A percentile compares a stretch with the other conserved stretches of the same genome.
Conservation (phyloP, 30 jellyfish, hydroid and myxozoan species). For the Aurelia coerulea region DNA sequence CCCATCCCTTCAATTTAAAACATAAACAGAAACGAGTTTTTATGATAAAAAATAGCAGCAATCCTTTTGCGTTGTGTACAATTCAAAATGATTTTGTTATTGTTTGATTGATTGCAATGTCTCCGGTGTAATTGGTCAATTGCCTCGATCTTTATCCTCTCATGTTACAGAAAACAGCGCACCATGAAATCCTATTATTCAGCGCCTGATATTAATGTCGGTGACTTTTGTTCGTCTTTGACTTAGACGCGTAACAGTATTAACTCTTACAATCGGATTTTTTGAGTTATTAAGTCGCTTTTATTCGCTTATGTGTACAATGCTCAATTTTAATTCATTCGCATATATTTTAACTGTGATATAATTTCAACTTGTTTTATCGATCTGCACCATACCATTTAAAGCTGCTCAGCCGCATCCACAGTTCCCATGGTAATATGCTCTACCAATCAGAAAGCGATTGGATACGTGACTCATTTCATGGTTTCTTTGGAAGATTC, state of each 20-base stretch:
- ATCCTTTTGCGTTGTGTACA: neutral
- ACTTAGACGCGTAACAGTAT: conserved; percentile 58
- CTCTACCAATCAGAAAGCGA: neutral
- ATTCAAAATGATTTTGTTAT: conserved; percentile 5
- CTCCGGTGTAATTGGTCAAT: conserved; percentile 44
- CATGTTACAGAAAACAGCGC: conserved; percentile 36
- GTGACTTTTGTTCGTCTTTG: conserved; percentile 28
- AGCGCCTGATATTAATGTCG: conserved; percentile 28
- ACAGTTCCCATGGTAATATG: conserved; percentile 27
- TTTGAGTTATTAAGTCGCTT: conserved; percentile 45
- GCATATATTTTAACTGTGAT: conserved; percentile 1
- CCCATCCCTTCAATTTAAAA: no score
- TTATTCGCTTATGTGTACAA: conserved; percentile 15
- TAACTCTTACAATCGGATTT: conserved; percentile 52
- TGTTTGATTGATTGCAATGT: conserved; percentile 36
- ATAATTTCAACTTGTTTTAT: neutral
- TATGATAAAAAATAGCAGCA: no score
- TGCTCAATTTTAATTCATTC: conserved; percentile 19
- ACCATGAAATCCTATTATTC: conserved; percentile 67
- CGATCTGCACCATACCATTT: neutral
- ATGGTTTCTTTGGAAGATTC: no score
- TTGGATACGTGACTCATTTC: no score
- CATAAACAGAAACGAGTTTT: no score
- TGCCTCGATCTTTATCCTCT: conserved; percentile 35
- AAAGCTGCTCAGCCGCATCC: conserved; percentile 23